Evolutionary conservation across 2,888 invertebrate genomes (phyloP).

Genomic region (Pyralis farinalis): DNA sequence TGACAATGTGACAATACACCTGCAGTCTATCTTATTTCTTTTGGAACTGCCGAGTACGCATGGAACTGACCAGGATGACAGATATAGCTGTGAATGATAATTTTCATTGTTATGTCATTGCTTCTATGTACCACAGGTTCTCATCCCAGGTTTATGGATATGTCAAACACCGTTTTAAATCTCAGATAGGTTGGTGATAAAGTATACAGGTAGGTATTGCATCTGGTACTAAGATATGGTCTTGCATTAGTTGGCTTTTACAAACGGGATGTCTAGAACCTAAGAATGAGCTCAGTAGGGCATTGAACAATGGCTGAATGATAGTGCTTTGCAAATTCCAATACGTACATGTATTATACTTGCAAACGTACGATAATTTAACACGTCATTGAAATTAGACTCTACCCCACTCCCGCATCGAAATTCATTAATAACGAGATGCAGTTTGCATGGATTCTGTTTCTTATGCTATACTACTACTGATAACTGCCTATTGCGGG

Average conservation of each 20-base stretch:
- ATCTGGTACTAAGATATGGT: no score
- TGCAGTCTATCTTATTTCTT: background rate
- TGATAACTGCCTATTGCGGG: no score
- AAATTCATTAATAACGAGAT: no score
- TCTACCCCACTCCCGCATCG: background rate
- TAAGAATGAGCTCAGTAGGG: slow-evolving; percentile 1
- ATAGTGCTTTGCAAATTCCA: background rate
- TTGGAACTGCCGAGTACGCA: background rate
- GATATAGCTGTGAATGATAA: slow-evolving; percentile 7
- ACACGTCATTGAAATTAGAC: slow-evolving; percentile 1
- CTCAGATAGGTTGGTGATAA: no score
- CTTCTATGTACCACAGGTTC: no score
- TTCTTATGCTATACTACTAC: no score
- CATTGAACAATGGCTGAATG: background rate
- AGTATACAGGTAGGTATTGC: no score
- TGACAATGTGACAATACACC: slow-evolving; percentile 3
- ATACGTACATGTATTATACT: background rate
- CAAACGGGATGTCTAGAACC: slow-evolving; percentile 12
- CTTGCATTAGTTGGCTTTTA: no score
- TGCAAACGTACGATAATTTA: background rate
- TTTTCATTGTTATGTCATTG: slow-evolving; percentile 9
- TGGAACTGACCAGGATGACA: slow-evolving; percentile 3
- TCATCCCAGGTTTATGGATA: no score
- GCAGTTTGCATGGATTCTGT: no score
- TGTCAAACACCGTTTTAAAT: no score